Evolutionary conservation across 2,797 vertebrate genomes (phyloP).

Genomic region (Pseudomugil tenellus): DNA sequence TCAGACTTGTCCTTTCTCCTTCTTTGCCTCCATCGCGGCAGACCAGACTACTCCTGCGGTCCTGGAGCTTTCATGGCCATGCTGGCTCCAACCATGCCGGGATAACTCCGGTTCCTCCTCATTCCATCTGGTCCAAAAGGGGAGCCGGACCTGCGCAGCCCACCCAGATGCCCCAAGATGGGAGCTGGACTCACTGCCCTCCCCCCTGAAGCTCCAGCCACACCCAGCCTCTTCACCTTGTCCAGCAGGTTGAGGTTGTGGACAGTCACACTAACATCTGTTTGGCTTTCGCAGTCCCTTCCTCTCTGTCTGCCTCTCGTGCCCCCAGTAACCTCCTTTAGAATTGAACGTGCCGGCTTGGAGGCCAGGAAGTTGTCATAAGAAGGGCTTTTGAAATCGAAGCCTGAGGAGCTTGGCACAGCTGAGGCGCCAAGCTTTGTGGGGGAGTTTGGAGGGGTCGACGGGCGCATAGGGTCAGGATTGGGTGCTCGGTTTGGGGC

Average conservation of each 20-base stretch:
- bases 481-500: constrained; percentile 55
- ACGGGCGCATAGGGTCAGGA: constrained; percentile 77
- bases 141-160: constrained; percentile 85
- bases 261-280: constrained; percentile 94
- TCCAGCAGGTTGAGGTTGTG: constrained; percentile 96
- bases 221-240: constrained; percentile 93
- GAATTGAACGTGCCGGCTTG: constrained; percentile 94
- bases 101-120: constrained; percentile 94
- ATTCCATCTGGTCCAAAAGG: constrained; percentile 89
- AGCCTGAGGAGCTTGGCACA: constrained; percentile 78
- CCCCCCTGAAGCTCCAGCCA: constrained; percentile 83
- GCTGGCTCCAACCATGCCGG: constrained; percentile 95
- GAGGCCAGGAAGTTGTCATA: constrained; percentile 98
- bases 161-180: constrained; percentile 87
- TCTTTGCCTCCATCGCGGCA: constrained; percentile 80
- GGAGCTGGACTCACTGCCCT: constrained; percentile 68
- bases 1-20: constrained; percentile 29
- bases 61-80: constrained; percentile 97
- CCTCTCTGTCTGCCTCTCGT: constrained; percentile 82
- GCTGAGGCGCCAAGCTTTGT: constrained; percentile 54
- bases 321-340: constrained; percentile 90
- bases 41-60: constrained; percentile 86
- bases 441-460: constrained; percentile 92
- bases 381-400: constrained; percentile 93
- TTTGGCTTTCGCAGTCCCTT: constrained; percentile 94